Percentiles rank a stretch among this genome's conserved stretches.
Conservation (phyloP, 2,888 invertebrate genomes). For the Lithodes maja region DNA sequence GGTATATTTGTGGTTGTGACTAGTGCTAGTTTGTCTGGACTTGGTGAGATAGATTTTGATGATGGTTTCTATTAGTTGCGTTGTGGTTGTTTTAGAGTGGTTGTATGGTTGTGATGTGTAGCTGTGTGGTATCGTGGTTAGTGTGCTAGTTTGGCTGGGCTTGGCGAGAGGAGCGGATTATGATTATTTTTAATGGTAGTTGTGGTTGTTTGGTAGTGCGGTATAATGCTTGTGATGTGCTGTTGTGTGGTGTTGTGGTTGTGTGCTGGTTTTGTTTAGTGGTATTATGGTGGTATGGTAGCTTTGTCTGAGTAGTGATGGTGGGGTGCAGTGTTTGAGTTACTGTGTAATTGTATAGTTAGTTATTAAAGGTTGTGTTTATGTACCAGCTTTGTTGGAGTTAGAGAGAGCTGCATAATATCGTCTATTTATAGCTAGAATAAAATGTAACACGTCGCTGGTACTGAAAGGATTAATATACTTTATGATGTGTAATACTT, state of each 20-base stretch:
- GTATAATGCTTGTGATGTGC: neutral
- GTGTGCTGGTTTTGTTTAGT: neutral
- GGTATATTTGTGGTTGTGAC: no score
- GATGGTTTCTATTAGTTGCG: neutral
- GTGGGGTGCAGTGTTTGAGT: neutral
- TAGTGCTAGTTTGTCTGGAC: no score
- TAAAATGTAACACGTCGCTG: no score
- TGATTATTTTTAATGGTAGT: neutral
- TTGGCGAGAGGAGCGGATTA: neutral
- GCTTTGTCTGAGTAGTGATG: neutral
- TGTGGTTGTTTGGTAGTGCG: neutral
- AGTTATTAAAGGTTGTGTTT: neutral
- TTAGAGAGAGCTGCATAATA: no score
- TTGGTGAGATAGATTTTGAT: no score
- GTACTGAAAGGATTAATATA: no score
- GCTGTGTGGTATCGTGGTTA: neutral
- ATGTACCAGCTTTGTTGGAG: no score
- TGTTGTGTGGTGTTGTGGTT: neutral
- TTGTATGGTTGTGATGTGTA: neutral
- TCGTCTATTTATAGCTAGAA: no score
- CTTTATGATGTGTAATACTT: no score
- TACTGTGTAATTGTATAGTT: neutral
- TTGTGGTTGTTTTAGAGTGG: neutral
- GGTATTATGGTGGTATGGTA: neutral
- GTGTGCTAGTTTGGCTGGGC: neutral